phyloP scores from a whole-genome alignment of 2,797 vertebrate species.

The Carcharodon carcharias region DNA sequence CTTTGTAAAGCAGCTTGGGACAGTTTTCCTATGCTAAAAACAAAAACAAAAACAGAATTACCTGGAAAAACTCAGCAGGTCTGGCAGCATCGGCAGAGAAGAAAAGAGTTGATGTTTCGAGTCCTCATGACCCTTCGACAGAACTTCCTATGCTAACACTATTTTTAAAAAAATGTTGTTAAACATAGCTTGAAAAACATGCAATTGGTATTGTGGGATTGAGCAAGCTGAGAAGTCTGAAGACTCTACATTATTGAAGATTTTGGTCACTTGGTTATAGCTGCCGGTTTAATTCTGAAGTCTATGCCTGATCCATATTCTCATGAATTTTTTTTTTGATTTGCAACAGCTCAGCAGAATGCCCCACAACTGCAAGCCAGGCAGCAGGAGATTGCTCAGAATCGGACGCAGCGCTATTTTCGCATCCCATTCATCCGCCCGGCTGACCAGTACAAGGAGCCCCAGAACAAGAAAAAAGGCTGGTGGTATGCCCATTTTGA shows the following conservation, averaged over 20 bases:
- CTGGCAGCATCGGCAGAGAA: too few relatives aligned
- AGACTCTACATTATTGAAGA: neutral
- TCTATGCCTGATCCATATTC: neutral
- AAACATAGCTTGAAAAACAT: neutral
- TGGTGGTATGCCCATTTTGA: slow-evolving; percentile 99
- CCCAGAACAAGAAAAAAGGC: slow-evolving; percentile 87
- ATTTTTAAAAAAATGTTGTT: neutral
- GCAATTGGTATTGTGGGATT: neutral
- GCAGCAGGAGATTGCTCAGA: slow-evolving; percentile 74
- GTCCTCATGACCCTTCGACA: too few relatives aligned
- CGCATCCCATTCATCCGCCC: slow-evolving; percentile 94
- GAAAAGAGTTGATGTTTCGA: too few relatives aligned
- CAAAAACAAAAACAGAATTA: too few relatives aligned
- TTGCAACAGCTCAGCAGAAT: slow-evolving; percentile 75
- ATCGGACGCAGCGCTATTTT: slow-evolving; percentile 87
- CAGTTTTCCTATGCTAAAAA: neutral
- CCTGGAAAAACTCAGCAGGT: too few relatives aligned
- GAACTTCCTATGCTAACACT: neutral
- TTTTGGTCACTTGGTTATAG: slow-evolving; percentile 55
- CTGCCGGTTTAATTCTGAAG: slow-evolving; percentile 39
- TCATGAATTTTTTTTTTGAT: slow-evolving; percentile 40
- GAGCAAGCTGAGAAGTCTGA: too few relatives aligned
- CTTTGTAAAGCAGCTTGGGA: neutral
- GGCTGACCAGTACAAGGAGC: slow-evolving; percentile 85
- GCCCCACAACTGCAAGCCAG: slow-evolving; percentile 63